Evolutionary conservation across 1,140 invertebrate species (phyloP), one percentile per base, ranked within the genome.

Genomic region (Hirudo medicinalis): DNA sequence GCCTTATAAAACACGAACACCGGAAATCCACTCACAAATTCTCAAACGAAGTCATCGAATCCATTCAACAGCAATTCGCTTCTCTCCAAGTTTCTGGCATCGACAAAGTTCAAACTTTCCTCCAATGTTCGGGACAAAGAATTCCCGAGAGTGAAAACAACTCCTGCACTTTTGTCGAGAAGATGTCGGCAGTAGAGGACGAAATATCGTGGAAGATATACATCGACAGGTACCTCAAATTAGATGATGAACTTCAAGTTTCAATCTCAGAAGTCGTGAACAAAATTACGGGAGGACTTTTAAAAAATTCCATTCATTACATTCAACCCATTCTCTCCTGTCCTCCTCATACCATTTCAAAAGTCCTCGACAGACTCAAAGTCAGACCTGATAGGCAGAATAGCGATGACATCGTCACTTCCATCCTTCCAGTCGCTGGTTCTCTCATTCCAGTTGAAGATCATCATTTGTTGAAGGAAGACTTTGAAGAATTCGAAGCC

Each of bases 391-490:
- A 75, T 43, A 69, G 73, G 17, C 40, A 70, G 25, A 36, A 70
- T 22, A 57, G 43, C 25, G 29, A 36, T 29, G 70, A 74, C 54
- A 27, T 55, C 29, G 20, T 66, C 9, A 25, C 40, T 22, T 53
- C 70, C 63, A 70, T 74, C 6, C 71, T 76, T 25, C 76, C 75
- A 15, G 27, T 67, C 29, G 70, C 74, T 27, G 76, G 76, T 49
- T 72, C 55, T 5, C 74, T 74, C 60, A 70, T 77, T 57, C 76
- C 76, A 36, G 54, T 74, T 11, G 57, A 74, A 36, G 43, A 73
- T 36, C 76, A 77, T 60, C 74, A 73, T 55, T 72, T 75, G n/a
- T 72, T 77, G 67, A 71, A 74, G 49, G 71, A 77, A 66, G 75
- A 72, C 55, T 74, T 76, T 72, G 71, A 36, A 20, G 27, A 71